A percentile compares a stretch with the other conserved stretches of the same genome.
Evolutionary conservation across 1,140 invertebrate species (phyloP).

Genomic region (Paraescarpia echinospica): DNA sequence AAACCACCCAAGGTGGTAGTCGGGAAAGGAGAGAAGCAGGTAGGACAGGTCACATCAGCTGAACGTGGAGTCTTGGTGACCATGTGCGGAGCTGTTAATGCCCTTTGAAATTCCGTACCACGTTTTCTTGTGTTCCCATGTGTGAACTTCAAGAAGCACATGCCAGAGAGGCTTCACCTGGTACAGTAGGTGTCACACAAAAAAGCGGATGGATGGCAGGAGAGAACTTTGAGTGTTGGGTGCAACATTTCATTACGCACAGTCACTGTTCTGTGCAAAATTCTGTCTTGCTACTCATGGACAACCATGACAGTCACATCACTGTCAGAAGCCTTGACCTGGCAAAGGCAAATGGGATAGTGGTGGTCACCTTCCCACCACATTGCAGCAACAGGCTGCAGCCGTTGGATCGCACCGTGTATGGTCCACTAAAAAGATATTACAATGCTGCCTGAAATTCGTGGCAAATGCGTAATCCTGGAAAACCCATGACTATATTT

Average conservation of each 20-base stretch:
- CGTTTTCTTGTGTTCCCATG: too few relatives aligned
- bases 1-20: too few relatives aligned
- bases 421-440: slow-evolving; percentile 35
- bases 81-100: slow-evolving; percentile 32
- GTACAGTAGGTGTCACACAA: too few relatives aligned
- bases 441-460: slow-evolving; percentile 53
- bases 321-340: too few relatives aligned
- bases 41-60: slow-evolving; percentile 55
- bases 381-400: slow-evolving; percentile 42
- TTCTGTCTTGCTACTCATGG: too few relatives aligned
- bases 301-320: too few relatives aligned
- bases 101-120: slow-evolving; percentile 40
- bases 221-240: slow-evolving; percentile 19
- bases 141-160: slow-evolving; percentile 45
- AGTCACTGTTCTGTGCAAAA: too few relatives aligned
- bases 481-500: slow-evolving; percentile 61
- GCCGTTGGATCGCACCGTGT: slow-evolving; percentile 36
- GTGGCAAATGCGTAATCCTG: slow-evolving; percentile 57
- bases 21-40: slow-evolving; percentile 53
- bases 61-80: slow-evolving; percentile 56
- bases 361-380: slow-evolving; percentile 38
- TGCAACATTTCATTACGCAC: too few relatives aligned
- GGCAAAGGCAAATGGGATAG: slow-evolving; percentile 34
- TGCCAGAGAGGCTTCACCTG: too few relatives aligned
- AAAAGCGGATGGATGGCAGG: slow-evolving; percentile 62